A percentile compares a stretch with the other conserved stretches of the same genome.
Conservation (phyloP, 2,113 vertebrate species). For the Chaetorhynchus papuensis region DNA sequence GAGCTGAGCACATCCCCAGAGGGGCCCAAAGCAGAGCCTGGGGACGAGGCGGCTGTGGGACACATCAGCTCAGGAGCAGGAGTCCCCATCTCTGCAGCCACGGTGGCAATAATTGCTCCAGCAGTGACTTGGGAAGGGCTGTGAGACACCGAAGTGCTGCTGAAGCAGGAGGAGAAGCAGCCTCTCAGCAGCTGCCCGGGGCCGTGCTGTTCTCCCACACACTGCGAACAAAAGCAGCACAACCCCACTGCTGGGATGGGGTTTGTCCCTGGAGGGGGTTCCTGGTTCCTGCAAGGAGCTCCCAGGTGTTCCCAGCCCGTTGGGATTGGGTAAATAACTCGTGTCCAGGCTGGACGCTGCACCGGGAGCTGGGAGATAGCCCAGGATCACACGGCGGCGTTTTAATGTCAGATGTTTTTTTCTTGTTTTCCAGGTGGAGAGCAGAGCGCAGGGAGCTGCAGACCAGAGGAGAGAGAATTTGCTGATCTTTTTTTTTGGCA, state of each 20-base stretch:
- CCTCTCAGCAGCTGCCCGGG: background rate
- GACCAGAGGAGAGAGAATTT: background rate
- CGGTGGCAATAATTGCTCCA: accelerated
- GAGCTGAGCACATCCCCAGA: background rate
- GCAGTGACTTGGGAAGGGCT: background rate
- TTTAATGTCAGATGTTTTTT: background rate
- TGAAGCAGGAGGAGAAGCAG: background rate
- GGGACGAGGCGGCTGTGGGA: background rate
- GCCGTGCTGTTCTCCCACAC: accelerated
- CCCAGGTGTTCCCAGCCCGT: accelerated
- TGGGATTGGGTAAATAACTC: background rate
- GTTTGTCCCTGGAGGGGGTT: background rate
- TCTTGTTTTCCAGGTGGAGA: background rate
- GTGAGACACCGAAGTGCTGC: accelerated
- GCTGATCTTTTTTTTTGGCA: background rate
- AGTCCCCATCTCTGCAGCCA: background rate
- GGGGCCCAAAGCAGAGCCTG: background rate
- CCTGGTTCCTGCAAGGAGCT: background rate
- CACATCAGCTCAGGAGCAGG: background rate
- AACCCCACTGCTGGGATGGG: background rate
- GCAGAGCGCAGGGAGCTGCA: background rate
- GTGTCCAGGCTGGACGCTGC: background rate
- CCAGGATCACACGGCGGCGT: accelerated
- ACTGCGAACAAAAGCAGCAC: accelerated
- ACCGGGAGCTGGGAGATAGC: accelerated